phyloP scores from a whole-genome alignment of 1,140 invertebrate genomes.

The Drosophila chauvacae region DNA sequence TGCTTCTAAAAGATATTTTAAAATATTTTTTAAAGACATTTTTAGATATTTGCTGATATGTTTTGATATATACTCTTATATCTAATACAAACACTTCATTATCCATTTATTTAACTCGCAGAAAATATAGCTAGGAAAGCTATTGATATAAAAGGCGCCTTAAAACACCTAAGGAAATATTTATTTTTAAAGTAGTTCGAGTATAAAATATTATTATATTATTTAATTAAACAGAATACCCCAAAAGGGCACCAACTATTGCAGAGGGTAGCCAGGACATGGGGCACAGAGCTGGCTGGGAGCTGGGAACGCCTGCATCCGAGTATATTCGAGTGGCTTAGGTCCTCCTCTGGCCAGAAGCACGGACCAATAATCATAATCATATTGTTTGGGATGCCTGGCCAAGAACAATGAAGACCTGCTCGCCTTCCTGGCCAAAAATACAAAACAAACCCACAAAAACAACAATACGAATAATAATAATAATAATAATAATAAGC shows the following conservation, averaged over 20 bases:
- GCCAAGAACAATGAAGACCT: conserved; percentile 53
- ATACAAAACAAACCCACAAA: conserved; percentile 61
- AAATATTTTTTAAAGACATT: neutral
- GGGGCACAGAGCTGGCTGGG: neutral
- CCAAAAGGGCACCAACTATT: neutral
- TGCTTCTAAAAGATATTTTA: neutral
- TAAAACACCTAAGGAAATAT: no score
- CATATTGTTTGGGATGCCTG: conserved; percentile 64
- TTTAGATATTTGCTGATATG: neutral
- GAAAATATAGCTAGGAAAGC: no score
- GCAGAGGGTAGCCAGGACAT: neutral
- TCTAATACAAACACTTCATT: no score
- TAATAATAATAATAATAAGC: conserved; percentile 66
- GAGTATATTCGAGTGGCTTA: conserved; percentile 66
- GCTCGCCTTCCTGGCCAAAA: neutral
- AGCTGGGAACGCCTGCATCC: conserved; percentile 22
- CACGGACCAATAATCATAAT: conserved; percentile 75
- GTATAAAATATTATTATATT: no score
- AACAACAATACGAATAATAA: conserved; percentile 75
- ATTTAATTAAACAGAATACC: no score
- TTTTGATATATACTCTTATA: neutral
- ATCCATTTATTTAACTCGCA: no score
- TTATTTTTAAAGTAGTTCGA: no score
- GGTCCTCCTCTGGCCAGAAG: conserved; percentile 47
- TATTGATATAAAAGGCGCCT: no score